These are phyloP conservation scores for Papilio protenor DNA, from an alignment of 2,888 invertebrate species.

Conservation along the genomic window DNA sequence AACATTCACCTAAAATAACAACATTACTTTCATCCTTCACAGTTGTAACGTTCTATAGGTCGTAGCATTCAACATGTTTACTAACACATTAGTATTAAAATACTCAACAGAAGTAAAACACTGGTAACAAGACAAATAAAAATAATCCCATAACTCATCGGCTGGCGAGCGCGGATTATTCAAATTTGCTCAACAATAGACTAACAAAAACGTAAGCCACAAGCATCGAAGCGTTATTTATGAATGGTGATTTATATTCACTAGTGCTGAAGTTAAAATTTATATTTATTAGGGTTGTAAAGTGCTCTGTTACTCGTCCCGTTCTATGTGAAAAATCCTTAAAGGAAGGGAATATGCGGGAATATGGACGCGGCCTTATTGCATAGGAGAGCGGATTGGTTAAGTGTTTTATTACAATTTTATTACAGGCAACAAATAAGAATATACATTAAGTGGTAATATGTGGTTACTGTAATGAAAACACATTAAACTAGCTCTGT, in stretches of 20 bases:
- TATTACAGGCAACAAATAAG: background rate
- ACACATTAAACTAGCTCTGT: background rate
- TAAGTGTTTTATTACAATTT: background rate
- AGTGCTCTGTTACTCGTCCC: constrained; percentile 53
- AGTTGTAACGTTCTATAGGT: background rate
- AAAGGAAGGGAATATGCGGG: constrained; percentile 53
- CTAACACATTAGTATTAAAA: constrained; percentile 21
- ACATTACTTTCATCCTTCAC: background rate
- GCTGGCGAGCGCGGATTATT: constrained; percentile 39
- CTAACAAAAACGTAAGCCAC: constrained; percentile 45
- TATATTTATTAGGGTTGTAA: constrained; percentile 57
- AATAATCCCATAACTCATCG: constrained; percentile 43
- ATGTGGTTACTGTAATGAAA: background rate
- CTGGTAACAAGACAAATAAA: constrained; percentile 32
- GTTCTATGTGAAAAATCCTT: constrained; percentile 55
- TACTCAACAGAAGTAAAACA: constrained; percentile 20
- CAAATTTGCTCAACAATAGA: constrained; percentile 44
- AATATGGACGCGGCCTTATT: constrained; percentile 40
- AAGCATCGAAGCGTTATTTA: constrained; percentile 45
- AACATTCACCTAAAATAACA: background rate
- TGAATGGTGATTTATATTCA: constrained; percentile 49
- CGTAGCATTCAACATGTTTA: constrained; percentile 6
- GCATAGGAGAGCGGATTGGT: background rate
- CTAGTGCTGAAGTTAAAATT: constrained; percentile 54
- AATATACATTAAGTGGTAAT: background rate